Evolutionary conservation across 2,888 invertebrate genomes (phyloP), one percentile per base, ranked within the genome.

Genomic region (Cynaeus angustus): DNA sequence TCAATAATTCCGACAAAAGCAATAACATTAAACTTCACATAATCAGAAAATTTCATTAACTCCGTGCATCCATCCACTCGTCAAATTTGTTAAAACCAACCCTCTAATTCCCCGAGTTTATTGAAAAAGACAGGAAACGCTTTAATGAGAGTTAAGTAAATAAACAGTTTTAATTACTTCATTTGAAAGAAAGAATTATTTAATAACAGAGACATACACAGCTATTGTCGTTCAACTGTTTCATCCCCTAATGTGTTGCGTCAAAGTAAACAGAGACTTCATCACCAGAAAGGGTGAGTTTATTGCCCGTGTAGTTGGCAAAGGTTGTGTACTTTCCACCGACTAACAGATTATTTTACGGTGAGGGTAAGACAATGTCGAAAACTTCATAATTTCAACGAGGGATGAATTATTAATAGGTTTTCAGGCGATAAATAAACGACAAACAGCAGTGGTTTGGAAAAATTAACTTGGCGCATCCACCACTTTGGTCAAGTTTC

Each of bases 281-380:
- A 71, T 68, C 73, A 68, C 59, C 41, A 41, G 13, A 45, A 62
- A 56, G 66, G 71, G 45, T 16, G 66, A 48, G 70, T 66, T 74
- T 73, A 74, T 74, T 74, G 74, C 74, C 70, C 70, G 68, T 74
- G 74, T 70, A 73, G 71, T 73, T 48, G 67, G 55, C 21, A 46
- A 37, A 65, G 55, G 45, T 65, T 70, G 70, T 70, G 70, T 70
- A 53, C 69, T 45, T 14, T 58, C 26, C 10, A 50, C 26, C 5
- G 41, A 43, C 56, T 56, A 56, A 33, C 33, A 16, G 37, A 16
- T 46, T 46, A 46, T 46, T 46, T 46, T 46, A n/a, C 16, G 14
- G 14, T 16, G 16, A 13, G 8, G 21, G 21, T 43, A 21, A 46
- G 50, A 50, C 28, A 50, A 50, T 12, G 28, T 1, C 5, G 28